A percentile compares a stretch with the other conserved stretches of the same genome.
phyloP scores from a whole-genome alignment of 2,797 vertebrate genomes.

The Anniella stebbinsi region DNA sequence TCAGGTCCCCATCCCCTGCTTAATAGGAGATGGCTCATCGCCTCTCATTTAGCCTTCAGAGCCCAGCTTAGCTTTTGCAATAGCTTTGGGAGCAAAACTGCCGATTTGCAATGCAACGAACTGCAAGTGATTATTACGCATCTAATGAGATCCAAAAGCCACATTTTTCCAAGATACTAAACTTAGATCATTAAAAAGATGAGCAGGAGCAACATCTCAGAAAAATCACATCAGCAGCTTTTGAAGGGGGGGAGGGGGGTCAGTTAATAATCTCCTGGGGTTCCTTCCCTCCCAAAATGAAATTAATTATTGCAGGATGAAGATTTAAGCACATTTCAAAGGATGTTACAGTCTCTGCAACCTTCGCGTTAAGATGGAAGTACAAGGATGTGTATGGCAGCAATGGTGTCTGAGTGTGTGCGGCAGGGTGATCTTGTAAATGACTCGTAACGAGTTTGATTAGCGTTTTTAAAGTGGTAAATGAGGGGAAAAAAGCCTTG shows the following conservation, averaged over 20 bases:
- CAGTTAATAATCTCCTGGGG: neutral
- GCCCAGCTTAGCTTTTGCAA: conserved; percentile 26
- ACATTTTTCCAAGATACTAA: conserved; percentile 36
- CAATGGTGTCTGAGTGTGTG: too few species aligned
- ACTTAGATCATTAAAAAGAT: conserved; percentile 47
- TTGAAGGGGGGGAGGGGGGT: neutral
- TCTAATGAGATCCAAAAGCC: conserved; percentile 30
- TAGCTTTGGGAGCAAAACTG: conserved; percentile 52
- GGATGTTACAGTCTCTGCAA: neutral
- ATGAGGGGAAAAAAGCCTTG: neutral
- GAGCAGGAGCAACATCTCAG: conserved; percentile 21
- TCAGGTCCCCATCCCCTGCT: neutral
- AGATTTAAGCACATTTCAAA: neutral
- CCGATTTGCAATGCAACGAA: conserved; percentile 49
- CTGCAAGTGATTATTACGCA: conserved; percentile 46
- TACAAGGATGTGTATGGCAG: neutral
- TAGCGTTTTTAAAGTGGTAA: neutral
- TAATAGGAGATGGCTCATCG: neutral
- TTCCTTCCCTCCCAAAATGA: neutral
- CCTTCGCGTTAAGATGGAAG: neutral
- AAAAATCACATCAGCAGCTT: conserved; percentile 11
- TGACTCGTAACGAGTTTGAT: neutral
- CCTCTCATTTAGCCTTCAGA: neutral
- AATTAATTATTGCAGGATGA: neutral
- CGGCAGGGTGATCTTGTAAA: neutral